Evolutionary conservation across 2,888 invertebrate species (phyloP).

Genomic region (Furcula furcula): DNA sequence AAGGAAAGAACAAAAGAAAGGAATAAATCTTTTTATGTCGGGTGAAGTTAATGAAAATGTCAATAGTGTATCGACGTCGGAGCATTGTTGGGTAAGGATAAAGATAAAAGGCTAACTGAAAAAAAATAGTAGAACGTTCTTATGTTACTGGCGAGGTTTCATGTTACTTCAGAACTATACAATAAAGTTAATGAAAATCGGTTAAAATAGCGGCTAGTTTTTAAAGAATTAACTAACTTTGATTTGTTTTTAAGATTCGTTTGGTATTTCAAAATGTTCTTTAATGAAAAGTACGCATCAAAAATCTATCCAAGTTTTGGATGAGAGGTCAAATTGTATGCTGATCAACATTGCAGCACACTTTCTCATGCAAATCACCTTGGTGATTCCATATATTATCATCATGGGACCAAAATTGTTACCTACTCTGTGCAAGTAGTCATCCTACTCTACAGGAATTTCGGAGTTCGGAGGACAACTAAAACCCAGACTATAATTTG

Average conservation of each 20-base stretch:
- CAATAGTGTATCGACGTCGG: constrained; percentile 22
- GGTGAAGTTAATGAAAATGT: constrained; percentile 18
- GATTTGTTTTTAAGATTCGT: no score
- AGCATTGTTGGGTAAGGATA: constrained; percentile 21
- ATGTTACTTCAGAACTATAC: no score
- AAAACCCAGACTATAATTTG: no score
- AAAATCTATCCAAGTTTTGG: constrained; percentile 6
- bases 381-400: constrained; percentile 19
- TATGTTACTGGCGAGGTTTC: no score
- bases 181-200: no score
- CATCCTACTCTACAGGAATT: constrained; percentile 4
- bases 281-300: no score
- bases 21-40: constrained; percentile 5
- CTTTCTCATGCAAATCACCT: constrained; percentile 24
- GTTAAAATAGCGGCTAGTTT: no score
- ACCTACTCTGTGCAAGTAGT: constrained; percentile 15
- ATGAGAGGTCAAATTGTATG: constrained; percentile 26
- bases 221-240: no score
- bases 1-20: constrained; percentile 10
- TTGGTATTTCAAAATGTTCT: constrained; percentile 5
- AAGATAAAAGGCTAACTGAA: no score
- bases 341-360: constrained; percentile 22
- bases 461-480: no score
- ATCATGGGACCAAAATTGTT: constrained; percentile 13
- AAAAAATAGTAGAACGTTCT: no score